Percentiles rank a stretch among this genome's conserved stretches.
phyloP scores from a whole-genome alignment of 2,797 vertebrate genomes.

The Eulemur albifrons region DNA sequence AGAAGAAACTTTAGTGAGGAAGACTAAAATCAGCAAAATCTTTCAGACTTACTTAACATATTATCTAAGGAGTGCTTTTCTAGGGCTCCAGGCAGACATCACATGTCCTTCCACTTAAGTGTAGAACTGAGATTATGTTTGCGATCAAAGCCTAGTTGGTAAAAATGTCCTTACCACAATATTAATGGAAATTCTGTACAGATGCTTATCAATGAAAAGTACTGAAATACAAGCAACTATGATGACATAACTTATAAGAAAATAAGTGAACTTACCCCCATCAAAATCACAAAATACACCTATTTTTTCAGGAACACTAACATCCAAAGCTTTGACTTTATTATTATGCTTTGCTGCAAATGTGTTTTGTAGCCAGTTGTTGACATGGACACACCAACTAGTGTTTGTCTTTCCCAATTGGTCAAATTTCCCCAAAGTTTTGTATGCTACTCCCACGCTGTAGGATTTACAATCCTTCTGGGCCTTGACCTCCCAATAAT shows the following conservation, averaged over 20 bases:
- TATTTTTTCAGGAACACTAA: constrained; percentile 89
- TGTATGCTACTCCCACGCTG: constrained; percentile 92
- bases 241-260: background rate
- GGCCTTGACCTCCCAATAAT: constrained; percentile 95
- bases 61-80: background rate
- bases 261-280: constrained; percentile 86
- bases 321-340: constrained; percentile 91
- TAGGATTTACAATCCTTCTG: constrained; percentile 94
- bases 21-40: constrained; percentile 8
- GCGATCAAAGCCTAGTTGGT: background rate
- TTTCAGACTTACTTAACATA: background rate
- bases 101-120: background rate
- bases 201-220: background rate
- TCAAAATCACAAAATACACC: constrained; percentile 96
- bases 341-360: constrained; percentile 96
- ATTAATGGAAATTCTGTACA: background rate
- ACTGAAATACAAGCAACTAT: background rate
- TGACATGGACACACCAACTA: constrained; percentile 94
- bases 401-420: constrained; percentile 94
- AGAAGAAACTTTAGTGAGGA: constrained; percentile 1
- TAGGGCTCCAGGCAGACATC: background rate
- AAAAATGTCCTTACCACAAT: background rate
- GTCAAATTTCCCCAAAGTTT: constrained; percentile 93
- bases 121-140: background rate
- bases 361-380: constrained; percentile 95